Base-by-base conservation (phyloP, 2,888 invertebrate genomes). In the Acronicta alni region DNA sequence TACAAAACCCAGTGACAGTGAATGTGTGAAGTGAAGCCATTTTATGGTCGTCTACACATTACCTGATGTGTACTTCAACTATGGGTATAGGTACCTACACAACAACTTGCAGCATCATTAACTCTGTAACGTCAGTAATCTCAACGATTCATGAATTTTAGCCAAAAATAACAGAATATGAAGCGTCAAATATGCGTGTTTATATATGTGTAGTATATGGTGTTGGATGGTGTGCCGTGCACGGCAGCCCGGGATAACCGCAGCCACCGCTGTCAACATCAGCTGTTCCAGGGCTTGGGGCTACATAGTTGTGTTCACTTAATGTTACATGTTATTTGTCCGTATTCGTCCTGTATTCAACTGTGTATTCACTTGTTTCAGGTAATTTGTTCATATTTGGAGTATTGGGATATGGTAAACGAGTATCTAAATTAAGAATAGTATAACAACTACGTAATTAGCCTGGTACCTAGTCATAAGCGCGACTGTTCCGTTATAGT, bases 241-340 rank as follows among this genome's bases (percentile, higher is more conserved):
- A 41, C 56, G 53, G 77, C 69, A 77, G 72, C 81, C 77, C 79
- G 77, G 75, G 80, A 51, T 71, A 83, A 89, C 88, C 88, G 87
- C 89, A 84, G 74, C 70, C 67, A 80, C 88, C 86, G 87, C 89
- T 89, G 90, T 92, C 92, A 92, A 79, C 83, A 80, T 84, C 90
- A 90, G 87, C 85, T 87, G 90, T 75, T 81, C 76, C 67, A 73
- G 70, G 69, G 57, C 74, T 63, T 77, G 74, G 73, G 76, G 79
- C 81, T 67, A 75, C 72, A 75, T 70, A 70, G 70, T 69, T 66
- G 69, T 72, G 70, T 72, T 63, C 60, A 75, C 59, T 72, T 67
- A 60, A 65, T 69, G 51, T 66, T 63, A 63, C 57, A 56, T 53
- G 62, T 67, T 71, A 53, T 70, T 67, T 66, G 66, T 64, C 56